Percentiles rank a stretch among this genome's conserved stretches.
Conservation (phyloP, 2,113 vertebrate genomes). For the Callipepla squamata region DNA sequence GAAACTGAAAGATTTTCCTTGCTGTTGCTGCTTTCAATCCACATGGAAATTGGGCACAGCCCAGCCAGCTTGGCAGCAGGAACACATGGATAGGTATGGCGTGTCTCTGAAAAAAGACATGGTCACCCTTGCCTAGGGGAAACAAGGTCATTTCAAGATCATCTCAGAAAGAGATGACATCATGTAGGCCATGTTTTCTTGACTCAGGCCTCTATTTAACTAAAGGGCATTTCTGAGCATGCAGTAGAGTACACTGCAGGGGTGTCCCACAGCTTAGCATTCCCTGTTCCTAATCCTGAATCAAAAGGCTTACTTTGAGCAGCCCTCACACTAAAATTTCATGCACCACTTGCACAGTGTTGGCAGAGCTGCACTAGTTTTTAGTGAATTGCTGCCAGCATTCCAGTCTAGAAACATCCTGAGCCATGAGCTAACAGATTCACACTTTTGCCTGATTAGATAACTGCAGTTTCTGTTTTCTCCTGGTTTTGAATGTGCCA, state of each 20-base stretch:
- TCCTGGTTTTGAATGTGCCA: not conserved
- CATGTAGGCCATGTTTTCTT: constrained; percentile 20
- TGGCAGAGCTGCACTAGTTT: constrained; percentile 45
- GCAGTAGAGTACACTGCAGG: constrained; percentile 2
- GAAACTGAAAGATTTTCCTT: not conserved
- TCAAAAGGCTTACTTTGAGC: constrained; percentile 47
- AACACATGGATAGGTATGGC: not conserved
- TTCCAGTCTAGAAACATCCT: constrained; percentile 28
- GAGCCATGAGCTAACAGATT: constrained; percentile 41
- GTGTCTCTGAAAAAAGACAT: not conserved
- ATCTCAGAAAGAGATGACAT: constrained; percentile 11
- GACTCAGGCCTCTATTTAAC: not conserved
- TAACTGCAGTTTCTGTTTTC: constrained; percentile 11
- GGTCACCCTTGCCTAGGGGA: not conserved
- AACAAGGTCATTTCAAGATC: constrained; percentile 11
- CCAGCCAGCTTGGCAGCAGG: not conserved
- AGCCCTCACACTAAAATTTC: constrained; percentile 44
- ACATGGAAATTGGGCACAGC: not conserved
- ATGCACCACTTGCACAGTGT: constrained; percentile 34
- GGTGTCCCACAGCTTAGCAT: constrained; percentile 13
- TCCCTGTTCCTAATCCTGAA: constrained; percentile 48
- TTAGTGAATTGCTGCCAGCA: constrained; percentile 23
- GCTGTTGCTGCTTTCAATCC: not conserved
- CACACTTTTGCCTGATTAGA: constrained; percentile 1
- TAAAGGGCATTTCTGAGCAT: not conserved